Evolutionary conservation across 2,888 invertebrate genomes (phyloP).

Genomic region (Sinohyriopsis cumingii): DNA sequence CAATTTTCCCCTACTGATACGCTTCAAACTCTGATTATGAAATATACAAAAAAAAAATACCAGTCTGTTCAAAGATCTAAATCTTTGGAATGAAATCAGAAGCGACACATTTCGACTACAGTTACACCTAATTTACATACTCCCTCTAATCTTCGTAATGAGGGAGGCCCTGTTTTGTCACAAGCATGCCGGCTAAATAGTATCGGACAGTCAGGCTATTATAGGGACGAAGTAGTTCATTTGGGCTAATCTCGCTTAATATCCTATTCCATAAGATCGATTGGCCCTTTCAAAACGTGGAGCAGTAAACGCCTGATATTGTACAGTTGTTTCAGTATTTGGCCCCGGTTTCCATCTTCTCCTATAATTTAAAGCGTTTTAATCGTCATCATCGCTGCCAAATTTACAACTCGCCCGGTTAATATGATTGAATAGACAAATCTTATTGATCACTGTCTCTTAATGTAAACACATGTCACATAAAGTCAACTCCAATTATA

Average conservation of each 20-base stretch:
- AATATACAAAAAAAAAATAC: no score
- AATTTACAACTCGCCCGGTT: slow-evolving; percentile 46
- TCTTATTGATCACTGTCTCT: slow-evolving; percentile 51
- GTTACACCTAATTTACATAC: no score
- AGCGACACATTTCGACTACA: no score
- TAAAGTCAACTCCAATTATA: slow-evolving; percentile 41
- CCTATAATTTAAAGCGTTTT: slow-evolving; percentile 55
- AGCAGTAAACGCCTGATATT: no score
- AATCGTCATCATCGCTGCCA: slow-evolving; percentile 44
- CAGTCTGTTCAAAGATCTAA: no score
- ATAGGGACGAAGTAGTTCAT: slow-evolving; percentile 19
- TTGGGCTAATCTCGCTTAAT: slow-evolving; percentile 33
- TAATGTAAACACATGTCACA: slow-evolving; percentile 4
- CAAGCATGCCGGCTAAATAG: slow-evolving; percentile 22
- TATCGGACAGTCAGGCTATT: slow-evolving; percentile 30
- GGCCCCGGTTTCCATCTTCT: no score
- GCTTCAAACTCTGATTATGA: no score
- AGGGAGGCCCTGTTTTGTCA: slow-evolving; percentile 18
- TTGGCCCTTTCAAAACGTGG: not conserved
- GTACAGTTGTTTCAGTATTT: no score
- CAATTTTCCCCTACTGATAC: no score
- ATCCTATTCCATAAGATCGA: slow-evolving; percentile 26
- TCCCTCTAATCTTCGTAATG: no score
- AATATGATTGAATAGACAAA: slow-evolving; percentile 52
- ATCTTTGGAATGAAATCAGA: no score